Percentiles rank a stretch among this genome's conserved stretches.
Evolutionary conservation across 2,888 invertebrate species (phyloP).

Genomic region (Himalopsyche japonica): DNA sequence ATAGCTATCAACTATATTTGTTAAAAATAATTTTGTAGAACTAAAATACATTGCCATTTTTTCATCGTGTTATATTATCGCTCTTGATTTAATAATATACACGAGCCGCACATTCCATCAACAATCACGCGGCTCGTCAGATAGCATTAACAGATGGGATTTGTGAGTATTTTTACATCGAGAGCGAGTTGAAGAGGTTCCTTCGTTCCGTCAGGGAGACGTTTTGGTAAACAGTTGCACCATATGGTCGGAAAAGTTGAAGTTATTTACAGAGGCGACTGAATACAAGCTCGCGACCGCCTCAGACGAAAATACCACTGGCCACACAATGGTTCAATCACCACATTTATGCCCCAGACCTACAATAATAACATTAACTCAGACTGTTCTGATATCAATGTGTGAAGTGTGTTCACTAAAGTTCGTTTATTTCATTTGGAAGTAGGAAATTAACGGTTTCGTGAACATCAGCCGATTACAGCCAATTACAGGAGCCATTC

Average conservation of each 20-base stretch:
- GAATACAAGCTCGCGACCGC: neutral
- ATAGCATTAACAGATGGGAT: neutral
- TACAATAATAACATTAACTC: neutral
- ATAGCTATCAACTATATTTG: too few species aligned
- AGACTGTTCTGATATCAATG: too few species aligned
- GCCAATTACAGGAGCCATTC: too few species aligned
- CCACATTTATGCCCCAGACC: slow-evolving; percentile 9
- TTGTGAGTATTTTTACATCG: slow-evolving; percentile 6
- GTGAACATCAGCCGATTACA: too few species aligned
- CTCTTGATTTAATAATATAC: neutral
- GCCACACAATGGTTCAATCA: slow-evolving; percentile 8
- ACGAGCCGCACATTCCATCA: neutral
- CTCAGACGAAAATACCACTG: neutral
- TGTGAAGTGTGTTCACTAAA: too few species aligned
- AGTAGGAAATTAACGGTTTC: too few species aligned
- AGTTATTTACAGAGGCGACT: slow-evolving; percentile 32
- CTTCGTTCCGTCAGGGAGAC: neutral
- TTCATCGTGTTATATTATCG: too few species aligned
- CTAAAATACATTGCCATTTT: too few species aligned
- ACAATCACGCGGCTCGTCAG: neutral
- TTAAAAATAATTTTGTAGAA: too few species aligned
- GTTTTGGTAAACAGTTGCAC: slow-evolving; percentile 30
- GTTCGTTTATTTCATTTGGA: too few species aligned
- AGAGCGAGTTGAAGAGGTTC: neutral
- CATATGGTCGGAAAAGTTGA: slow-evolving; percentile 32